Percentiles rank a stretch among this genome's conserved stretches.
Evolutionary conservation across 2,113 vertebrate species (phyloP).

Genomic region (Rhabdornis inornatus): DNA sequence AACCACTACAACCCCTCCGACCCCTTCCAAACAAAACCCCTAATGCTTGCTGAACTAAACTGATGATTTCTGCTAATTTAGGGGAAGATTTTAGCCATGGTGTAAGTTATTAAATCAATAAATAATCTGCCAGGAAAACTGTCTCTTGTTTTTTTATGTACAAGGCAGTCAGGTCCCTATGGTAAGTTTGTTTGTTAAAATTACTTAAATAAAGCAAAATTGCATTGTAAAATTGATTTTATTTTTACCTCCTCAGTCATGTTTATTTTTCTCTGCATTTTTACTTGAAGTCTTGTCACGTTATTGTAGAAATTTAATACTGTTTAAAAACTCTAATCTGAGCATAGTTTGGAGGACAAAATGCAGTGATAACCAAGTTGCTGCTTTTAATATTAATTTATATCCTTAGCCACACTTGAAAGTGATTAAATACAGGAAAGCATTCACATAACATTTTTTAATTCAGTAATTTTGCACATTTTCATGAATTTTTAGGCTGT

Average conservation of each 20-base stretch:
- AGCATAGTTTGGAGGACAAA: neutral
- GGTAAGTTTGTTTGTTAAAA: neutral
- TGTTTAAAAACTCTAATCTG: neutral
- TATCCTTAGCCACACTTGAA: neutral
- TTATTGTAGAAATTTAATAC: neutral
- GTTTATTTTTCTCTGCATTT: neutral
- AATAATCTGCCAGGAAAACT: neutral
- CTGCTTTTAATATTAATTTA: neutral
- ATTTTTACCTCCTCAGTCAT: neutral
- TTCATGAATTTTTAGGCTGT: neutral
- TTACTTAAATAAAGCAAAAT: neutral
- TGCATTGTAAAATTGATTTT: neutral
- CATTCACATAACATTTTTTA: neutral
- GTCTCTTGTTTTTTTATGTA: neutral
- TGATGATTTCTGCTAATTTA: neutral
- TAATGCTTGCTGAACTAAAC: neutral
- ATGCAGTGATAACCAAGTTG: neutral
- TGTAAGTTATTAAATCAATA: neutral
- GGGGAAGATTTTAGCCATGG: neutral
- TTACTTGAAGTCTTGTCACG: neutral
- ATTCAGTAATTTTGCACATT: fast-evolving
- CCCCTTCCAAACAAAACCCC: neutral
- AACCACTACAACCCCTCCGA: fast-evolving
- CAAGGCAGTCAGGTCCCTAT: neutral
- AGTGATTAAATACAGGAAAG: neutral